Conservation (phyloP, 2,113 vertebrate genomes). For the Dasyurus viverrinus region DNA sequence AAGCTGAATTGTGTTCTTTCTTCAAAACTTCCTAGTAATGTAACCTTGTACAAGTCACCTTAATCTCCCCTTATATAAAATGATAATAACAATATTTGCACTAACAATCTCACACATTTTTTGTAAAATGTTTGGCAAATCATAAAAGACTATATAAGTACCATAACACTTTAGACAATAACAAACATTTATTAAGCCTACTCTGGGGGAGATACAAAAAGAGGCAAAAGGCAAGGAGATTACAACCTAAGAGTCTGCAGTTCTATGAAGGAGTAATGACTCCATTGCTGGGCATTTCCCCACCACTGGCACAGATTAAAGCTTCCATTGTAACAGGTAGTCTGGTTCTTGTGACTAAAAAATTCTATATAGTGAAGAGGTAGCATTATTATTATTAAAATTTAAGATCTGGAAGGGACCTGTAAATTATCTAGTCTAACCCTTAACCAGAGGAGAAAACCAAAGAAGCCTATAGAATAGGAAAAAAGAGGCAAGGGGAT, state of each 20-base stretch:
- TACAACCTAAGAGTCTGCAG: neutral
- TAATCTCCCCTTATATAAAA: neutral
- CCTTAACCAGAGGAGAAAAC: neutral
- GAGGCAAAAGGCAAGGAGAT: neutral
- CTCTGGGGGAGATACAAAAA: neutral
- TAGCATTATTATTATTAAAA: neutral
- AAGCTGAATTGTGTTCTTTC: neutral
- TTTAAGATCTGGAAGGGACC: neutral
- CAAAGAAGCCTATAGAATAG: neutral
- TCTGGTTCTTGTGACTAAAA: neutral
- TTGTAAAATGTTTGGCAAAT: neutral
- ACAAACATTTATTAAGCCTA: neutral
- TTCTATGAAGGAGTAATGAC: neutral
- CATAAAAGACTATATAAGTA: neutral
- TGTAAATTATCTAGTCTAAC: neutral
- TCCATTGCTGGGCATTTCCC: neutral
- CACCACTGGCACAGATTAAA: neutral
- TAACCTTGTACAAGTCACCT: neutral
- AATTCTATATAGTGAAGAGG: neutral
- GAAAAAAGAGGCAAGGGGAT: neutral
- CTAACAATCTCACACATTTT: rapidly evolving
- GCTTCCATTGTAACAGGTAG: neutral
- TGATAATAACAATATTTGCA: neutral
- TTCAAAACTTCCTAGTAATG: rapidly evolving
- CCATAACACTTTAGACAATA: neutral